These are phyloP conservation scores for Trididemnum miniatum DNA, from an alignment of 23 tunicate species.

Conservation along the genomic window DNA sequence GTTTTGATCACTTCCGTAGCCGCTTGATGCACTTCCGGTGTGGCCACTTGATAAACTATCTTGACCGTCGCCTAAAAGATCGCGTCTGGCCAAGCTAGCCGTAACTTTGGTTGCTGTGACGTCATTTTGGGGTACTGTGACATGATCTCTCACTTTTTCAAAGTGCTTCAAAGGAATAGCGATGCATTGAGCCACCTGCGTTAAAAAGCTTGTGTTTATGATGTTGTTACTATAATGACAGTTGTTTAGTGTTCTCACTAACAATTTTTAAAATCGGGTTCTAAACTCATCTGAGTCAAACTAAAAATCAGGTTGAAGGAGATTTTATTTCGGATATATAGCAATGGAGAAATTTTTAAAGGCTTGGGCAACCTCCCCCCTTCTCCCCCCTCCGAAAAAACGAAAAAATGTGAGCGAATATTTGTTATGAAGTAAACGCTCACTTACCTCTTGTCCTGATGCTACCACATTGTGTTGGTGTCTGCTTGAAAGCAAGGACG, in stretches of 20 bases:
- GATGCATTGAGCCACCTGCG: slow-evolving; percentile 54
- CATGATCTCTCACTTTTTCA: slow-evolving; percentile 7
- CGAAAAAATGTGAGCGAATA: no score
- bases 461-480: slow-evolving; percentile 44
- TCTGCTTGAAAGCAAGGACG: not conserved
- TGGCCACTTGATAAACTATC: slow-evolving; percentile 19
- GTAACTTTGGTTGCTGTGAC: slow-evolving; percentile 12
- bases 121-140: not conserved
- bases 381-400: no score
- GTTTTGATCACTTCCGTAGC: slow-evolving; percentile 40
- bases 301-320: no score
- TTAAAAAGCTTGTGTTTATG: no score
- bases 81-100: not conserved
- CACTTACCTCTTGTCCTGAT: slow-evolving; percentile 35
- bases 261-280: no score
- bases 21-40: slow-evolving; percentile 29
- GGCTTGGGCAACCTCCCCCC: no score
- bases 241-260: no score
- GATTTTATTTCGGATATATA: no score
- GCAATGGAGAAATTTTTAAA: no score
- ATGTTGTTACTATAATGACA: no score
- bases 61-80: slow-evolving; percentile 8
- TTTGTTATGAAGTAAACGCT: no score
- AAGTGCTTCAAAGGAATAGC: slow-evolving; percentile 35
- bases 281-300: no score